These are phyloP conservation scores for Tortricodes alternella DNA, from an alignment of 2,888 invertebrate species.

Conservation along the genomic window DNA sequence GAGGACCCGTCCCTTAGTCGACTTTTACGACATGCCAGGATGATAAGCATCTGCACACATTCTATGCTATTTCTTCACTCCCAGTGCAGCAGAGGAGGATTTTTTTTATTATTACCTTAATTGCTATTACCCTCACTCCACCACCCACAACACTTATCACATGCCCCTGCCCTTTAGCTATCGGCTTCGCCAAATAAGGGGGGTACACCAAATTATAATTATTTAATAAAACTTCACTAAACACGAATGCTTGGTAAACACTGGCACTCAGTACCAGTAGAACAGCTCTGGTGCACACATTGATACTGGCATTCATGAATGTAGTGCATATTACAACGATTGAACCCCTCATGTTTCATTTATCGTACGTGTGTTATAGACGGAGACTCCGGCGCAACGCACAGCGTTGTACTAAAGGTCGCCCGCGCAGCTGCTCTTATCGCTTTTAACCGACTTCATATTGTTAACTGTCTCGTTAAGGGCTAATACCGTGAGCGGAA, in stretches of 20 bases:
- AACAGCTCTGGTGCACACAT: conserved; percentile 56
- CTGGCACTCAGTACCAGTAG: conserved; percentile 62
- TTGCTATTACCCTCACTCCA: conserved; percentile 45
- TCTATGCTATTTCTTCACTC: too few species aligned
- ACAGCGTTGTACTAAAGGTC: conserved; percentile 8
- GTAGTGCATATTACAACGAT: conserved; percentile 45
- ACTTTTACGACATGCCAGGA: too few species aligned
- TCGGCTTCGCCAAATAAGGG: conserved; percentile 54
- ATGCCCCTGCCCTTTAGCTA: conserved; percentile 40
- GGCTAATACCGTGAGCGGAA: too few species aligned
- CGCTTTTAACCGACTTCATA: background rate
- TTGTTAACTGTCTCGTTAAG: conserved; percentile 14
- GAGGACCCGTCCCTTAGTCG: too few species aligned
- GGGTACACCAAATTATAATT: conserved; percentile 66
- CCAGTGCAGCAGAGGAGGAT: too few species aligned
- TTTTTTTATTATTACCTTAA: conserved; percentile 51
- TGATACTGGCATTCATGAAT: conserved; percentile 56
- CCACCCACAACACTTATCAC: conserved; percentile 37
- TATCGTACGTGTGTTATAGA: background rate
- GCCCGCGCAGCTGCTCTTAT: conserved; percentile 6
- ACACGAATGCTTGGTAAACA: conserved; percentile 67
- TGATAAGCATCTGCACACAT: too few species aligned
- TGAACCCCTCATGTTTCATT: conserved; percentile 53
- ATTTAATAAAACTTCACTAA: conserved; percentile 68
- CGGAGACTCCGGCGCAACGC: conserved; percentile 2